Percentiles rank a stretch among this genome's conserved stretches.
Evolutionary conservation across 1,140 invertebrate genomes (phyloP).

Genomic region (Solenopsis fugax): DNA sequence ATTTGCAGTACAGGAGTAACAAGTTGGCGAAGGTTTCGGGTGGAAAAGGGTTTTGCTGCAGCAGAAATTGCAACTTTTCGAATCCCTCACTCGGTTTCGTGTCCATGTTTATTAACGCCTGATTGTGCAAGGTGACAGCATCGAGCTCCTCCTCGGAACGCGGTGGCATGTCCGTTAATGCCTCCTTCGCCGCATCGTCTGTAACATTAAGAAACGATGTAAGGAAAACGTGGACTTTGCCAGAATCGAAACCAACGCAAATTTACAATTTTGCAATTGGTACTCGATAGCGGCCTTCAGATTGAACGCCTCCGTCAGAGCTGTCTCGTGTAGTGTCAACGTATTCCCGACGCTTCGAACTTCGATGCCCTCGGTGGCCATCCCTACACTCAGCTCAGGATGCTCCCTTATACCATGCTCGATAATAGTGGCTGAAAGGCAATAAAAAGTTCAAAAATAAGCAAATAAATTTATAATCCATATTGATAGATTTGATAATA

Average conservation of each 20-base stretch:
- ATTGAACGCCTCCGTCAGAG: slow-evolving; percentile 99
- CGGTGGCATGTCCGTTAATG: slow-evolving; percentile 99
- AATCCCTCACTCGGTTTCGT: slow-evolving; percentile 96
- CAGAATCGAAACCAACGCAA: background rate
- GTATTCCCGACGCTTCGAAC: slow-evolving; percentile 99
- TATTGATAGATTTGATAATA: background rate
- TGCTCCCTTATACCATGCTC: slow-evolving; percentile 98
- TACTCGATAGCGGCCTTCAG: slow-evolving; percentile 99
- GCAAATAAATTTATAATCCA: background rate
- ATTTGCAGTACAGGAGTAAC: slow-evolving; percentile 97
- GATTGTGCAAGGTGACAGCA: slow-evolving; percentile 99
- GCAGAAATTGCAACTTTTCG: slow-evolving; percentile 98
- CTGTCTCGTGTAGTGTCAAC: slow-evolving; percentile 97
- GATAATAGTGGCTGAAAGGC: slow-evolving; percentile 94
- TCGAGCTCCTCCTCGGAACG: slow-evolving; percentile 98
- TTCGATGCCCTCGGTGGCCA: slow-evolving; percentile 99
- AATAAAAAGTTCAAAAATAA: slow-evolving; percentile 39
- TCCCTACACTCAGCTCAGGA: slow-evolving; percentile 98
- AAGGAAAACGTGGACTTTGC: background rate
- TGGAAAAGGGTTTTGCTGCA: slow-evolving; percentile 98
- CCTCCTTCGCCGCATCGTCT: slow-evolving; percentile 97
- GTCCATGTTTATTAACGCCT: slow-evolving; percentile 98
- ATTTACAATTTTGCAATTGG: slow-evolving; percentile 96
- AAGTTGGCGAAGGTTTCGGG: slow-evolving; percentile 99
- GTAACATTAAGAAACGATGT: slow-evolving; percentile 32